phyloP scores from a whole-genome alignment of 2,888 invertebrate genomes.

The Coremacera marginata region DNA sequence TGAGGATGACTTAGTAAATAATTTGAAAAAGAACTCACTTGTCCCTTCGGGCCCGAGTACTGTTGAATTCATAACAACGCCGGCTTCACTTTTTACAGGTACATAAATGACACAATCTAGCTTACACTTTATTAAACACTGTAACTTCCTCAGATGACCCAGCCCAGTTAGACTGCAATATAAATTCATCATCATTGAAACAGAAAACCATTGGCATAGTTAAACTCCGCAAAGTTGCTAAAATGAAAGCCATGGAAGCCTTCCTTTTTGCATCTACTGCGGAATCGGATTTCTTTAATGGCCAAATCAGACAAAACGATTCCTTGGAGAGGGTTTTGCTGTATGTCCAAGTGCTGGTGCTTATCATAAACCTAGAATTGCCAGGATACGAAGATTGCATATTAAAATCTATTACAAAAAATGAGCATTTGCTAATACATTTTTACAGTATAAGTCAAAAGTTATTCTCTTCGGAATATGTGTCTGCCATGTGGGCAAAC shows the following conservation, averaged over 20 bases:
- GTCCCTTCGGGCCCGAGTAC: conserved; percentile 39
- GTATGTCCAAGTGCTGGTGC: conserved; percentile 53
- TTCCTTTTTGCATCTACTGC: conserved; percentile 55
- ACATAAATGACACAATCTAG: conserved; percentile 16
- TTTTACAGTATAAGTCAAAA: conserved; percentile 50
- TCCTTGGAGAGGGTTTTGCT: conserved; percentile 53
- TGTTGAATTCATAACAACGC: conserved; percentile 44
- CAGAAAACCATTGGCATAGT: conserved; percentile 37
- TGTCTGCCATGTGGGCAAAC: conserved; percentile 48
- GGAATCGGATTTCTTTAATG: conserved; percentile 49
- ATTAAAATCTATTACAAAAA: conserved; percentile 51
- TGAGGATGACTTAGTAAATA: conserved; percentile 62
- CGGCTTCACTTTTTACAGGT: conserved; percentile 34
- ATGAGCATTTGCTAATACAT: conserved; percentile 53
- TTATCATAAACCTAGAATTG: conserved; percentile 57
- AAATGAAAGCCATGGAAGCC: conserved; percentile 56
- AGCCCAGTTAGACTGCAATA: neutral
- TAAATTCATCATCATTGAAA: neutral
- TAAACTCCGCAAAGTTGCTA: conserved; percentile 43
- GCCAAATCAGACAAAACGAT: conserved; percentile 55
- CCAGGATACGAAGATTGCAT: conserved; percentile 56
- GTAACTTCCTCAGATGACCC: no score
- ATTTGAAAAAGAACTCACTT: conserved; percentile 50
- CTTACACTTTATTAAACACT: no score
- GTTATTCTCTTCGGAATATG: conserved; percentile 64